Evolutionary conservation across 30 jellyfish, hydroid and myxozoan genomes (phyloP), one percentile per base, ranked within the genome.

Genomic region (Nemopilema nomurai): DNA sequence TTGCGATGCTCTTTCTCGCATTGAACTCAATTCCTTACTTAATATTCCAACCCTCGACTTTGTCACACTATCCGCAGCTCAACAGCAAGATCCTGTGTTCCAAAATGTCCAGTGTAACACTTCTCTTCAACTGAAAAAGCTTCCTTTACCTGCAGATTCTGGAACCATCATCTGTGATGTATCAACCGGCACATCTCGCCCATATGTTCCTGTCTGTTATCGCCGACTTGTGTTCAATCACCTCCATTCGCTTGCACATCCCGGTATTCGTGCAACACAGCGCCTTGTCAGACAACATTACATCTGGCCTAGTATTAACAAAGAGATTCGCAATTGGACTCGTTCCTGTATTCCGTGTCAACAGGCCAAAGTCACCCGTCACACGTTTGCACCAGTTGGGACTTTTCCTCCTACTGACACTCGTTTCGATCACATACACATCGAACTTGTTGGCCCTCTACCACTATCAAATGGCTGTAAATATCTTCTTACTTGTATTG

Each of bases 371-470:
- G 30, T 76, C 18, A 26, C 18, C 16, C 92, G 76, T 19, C 94
- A 85, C 69, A 65, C 84, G 19, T 30, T 18, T 24, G 22, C 84
- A 8, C 85, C 92, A 4, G 19, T 23, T 13, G 74, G 69, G 6
- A 26, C 85, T 26, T 79, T 79, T 67, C 53, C 73, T 1, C 18
- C 29, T 1, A 91, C 91, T 13, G 83, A 64, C 32, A 49, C 75
- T 18, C 53, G 92, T 31, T 85, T 85, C 41, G 83, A 62, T 25
- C 90, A 57, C 64, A 25, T 76, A 23, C 94, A 85, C 87, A 23
- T 85, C 4, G 92, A 85, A 33, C 51, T 85, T 8, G 85, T 76
- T 75, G 90, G 92, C 20, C 94, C 82, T 17, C 74, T 85, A 7
- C 84, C 94, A 6, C 24, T 32, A 3, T 78, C 87, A 0, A 31